phyloP scores from a whole-genome alignment of 2,113 vertebrate genomes.

The Colistium nudipinnis region DNA sequence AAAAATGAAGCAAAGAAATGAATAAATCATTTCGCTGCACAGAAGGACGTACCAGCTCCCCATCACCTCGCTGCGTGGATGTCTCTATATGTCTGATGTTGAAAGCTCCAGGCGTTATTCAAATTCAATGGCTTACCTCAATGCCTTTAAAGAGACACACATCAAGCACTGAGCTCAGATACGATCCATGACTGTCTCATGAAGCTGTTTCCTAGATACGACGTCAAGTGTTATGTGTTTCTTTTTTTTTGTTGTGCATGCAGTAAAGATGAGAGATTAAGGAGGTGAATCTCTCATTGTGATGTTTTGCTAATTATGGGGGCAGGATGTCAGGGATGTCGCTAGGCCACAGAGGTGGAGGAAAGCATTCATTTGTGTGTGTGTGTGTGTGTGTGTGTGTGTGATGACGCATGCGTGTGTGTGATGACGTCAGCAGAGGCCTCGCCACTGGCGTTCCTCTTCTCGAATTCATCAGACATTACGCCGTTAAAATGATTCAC shows the following conservation, averaged over 20 bases:
- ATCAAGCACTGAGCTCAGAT: slow-evolving; percentile 11
- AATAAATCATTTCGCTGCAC: background rate
- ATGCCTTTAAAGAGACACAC: slow-evolving; percentile 14
- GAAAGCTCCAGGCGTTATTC: slow-evolving; percentile 34
- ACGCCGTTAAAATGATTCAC: slow-evolving; percentile 20
- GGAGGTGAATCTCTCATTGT: slow-evolving; percentile 18
- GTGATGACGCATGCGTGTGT: slow-evolving; percentile 27
- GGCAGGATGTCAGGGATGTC: too few species aligned
- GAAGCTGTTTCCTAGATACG: background rate
- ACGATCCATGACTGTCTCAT: background rate
- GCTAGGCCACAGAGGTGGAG: slow-evolving; percentile 26
- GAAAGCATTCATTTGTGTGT: slow-evolving; percentile 2
- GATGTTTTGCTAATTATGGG: too few species aligned
- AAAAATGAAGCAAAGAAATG: background rate
- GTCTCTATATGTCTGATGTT: background rate
- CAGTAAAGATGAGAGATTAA: slow-evolving; percentile 1
- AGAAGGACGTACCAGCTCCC: background rate
- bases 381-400: slow-evolving; percentile 21
- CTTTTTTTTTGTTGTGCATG: background rate
- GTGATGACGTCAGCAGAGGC: slow-evolving; percentile 19
- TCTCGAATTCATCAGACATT: slow-evolving; percentile 16
- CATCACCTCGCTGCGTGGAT: background rate
- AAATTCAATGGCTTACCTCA: slow-evolving; percentile 18
- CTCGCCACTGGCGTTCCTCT: slow-evolving; percentile 13
- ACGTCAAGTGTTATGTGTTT: background rate